phyloP scores from a whole-genome alignment of 2,797 vertebrate genomes.

The Anguilla megastoma region DNA sequence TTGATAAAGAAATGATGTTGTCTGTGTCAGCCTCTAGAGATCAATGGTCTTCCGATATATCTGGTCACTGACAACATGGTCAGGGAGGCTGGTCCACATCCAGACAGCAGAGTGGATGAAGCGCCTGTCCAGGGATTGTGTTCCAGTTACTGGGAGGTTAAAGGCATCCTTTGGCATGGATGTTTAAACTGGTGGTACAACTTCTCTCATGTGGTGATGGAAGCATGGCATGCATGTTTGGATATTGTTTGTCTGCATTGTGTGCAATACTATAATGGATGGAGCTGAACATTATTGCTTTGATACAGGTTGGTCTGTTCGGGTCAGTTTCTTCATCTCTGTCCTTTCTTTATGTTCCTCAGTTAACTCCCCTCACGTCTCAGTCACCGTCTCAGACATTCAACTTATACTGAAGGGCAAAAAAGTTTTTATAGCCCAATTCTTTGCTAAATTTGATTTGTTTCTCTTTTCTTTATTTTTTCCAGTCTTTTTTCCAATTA shows the following conservation, averaged over 20 bases:
- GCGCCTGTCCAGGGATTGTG: background rate
- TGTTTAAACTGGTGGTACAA: too few species aligned
- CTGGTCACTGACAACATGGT: background rate
- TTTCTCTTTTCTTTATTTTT: constrained; percentile 10
- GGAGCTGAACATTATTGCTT: background rate
- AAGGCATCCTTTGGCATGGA: too few species aligned
- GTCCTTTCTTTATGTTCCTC: background rate
- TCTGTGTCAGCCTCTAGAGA: background rate
- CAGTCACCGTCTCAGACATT: background rate
- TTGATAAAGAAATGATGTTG: background rate
- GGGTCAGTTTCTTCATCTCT: background rate
- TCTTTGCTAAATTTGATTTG: constrained; percentile 10
- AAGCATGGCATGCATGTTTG: too few species aligned
- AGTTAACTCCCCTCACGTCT: background rate
- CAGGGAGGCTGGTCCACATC: background rate
- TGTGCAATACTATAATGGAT: background rate
- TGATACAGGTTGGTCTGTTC: background rate
- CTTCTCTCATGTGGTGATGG: too few species aligned
- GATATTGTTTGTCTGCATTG: background rate
- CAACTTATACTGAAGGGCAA: background rate
- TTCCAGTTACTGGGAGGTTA: too few species aligned
- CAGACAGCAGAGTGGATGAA: background rate
- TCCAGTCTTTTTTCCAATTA: background rate
- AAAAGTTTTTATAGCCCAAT: constrained; percentile 20
- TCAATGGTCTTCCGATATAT: background rate